Evolutionary conservation across 2,113 vertebrate species (phyloP), one percentile per base, ranked within the genome.

Genomic region (Callocephalon fimbriatum): DNA sequence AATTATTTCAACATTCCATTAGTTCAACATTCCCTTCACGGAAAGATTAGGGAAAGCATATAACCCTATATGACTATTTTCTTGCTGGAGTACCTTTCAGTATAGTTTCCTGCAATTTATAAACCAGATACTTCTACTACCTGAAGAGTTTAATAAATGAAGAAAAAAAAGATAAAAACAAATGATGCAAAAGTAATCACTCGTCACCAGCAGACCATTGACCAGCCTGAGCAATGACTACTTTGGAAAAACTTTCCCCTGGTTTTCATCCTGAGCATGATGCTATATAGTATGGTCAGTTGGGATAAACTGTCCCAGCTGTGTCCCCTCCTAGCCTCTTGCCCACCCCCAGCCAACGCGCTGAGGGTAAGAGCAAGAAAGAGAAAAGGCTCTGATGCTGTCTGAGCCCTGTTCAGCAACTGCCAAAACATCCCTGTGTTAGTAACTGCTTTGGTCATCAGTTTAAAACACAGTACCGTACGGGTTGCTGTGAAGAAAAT

Each of bases 291-390:
- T 15, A 32, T 7, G 10, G 27, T 50, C 12, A 45, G 12, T 0
- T 37, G 44, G 31, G 42, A 22, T 59, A 42, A 53, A n/a, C 12
- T 77, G n/a, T 16, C 19, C 37, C 35, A 26, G 23, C 27, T 76
- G 13, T 32, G 3, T 23, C 23, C 17, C 29, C 5, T 54, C 29
- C 6, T 17, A 62, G 50, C 8, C 22, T 53, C 63, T 37, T 85
- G 31, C 15, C 2, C 9, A 48, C 14, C 10, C 6, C 3, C 9
- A 32, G 10, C 8, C 27, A 44, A 25, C 20, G 50, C 1, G 0
- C 15, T 45, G 22, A 70, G 10, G 7, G 25, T 50, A 42, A 81
- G 9, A 50, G 29, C 6, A 32, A 65, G 63, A 45, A 70, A 18
- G 3, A 40, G 20, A 59, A 51, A 65, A 76, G 27, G 11, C 9